Evolutionary conservation across 2,113 vertebrate species (phyloP).

Genomic region (Chaetodon trifascialis): DNA sequence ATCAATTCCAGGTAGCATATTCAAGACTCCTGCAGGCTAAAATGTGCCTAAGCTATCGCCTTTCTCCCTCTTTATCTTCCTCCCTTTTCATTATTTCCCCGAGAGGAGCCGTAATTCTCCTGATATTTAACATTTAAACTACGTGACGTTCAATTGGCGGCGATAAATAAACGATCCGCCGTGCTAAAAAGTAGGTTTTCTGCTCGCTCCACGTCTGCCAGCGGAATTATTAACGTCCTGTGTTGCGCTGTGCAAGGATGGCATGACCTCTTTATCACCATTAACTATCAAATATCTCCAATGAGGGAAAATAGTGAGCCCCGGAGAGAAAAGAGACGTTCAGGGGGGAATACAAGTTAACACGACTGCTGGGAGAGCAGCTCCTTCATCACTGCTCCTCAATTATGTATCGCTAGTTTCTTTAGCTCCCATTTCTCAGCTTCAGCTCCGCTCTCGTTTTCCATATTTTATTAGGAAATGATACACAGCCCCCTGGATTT

Average conservation of each 20-base stretch:
- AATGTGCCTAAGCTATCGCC: conserved; percentile 60
- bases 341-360: conserved; percentile 81
- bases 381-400: conserved; percentile 70
- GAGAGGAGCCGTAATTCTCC: conserved; percentile 60
- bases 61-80: conserved; percentile 56
- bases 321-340: conserved; percentile 56
- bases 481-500: conserved; percentile 32
- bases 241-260: conserved; percentile 65
- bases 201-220: conserved; percentile 27
- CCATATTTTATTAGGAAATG: conserved; percentile 60
- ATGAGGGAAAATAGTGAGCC: conserved; percentile 73
- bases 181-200: conserved; percentile 47
- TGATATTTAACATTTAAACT: conserved; percentile 69
- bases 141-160: conserved; percentile 31
- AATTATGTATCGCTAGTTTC: conserved; percentile 73
- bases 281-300: conserved; percentile 78
- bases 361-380: conserved; percentile 65
- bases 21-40: conserved; percentile 54
- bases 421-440: conserved; percentile 64
- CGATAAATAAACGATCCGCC: conserved; percentile 50
- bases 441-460: conserved; percentile 57
- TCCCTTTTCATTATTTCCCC: conserved; percentile 62
- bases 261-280: conserved; percentile 78
- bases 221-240: conserved; percentile 63
- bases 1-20: conserved; percentile 31